phyloP scores from a whole-genome alignment of 2,888 invertebrate genomes.

The Agapetus fuscipes region DNA sequence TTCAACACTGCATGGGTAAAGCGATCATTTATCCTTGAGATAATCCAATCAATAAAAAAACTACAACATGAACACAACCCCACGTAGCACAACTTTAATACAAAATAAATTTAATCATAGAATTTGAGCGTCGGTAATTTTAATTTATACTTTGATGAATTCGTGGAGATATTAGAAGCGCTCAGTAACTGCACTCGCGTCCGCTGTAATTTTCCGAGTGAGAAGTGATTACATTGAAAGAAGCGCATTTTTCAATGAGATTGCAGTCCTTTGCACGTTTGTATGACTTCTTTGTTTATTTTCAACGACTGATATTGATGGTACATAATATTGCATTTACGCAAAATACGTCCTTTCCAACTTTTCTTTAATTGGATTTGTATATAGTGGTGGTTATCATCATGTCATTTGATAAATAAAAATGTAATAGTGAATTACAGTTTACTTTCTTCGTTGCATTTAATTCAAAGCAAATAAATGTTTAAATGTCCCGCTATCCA shows the following conservation, averaged over 20 bases:
- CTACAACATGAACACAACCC: constrained; percentile 1
- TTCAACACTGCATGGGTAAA: constrained; percentile 13
- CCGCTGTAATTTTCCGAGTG: too few relatives aligned
- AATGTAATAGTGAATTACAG: neutral
- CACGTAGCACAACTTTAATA: neutral
- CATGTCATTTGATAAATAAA: too few relatives aligned
- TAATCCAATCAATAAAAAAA: constrained; percentile 10
- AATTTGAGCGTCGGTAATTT: neutral
- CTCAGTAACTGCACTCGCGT: too few relatives aligned
- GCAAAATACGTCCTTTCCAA: too few relatives aligned
- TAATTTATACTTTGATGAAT: neutral
- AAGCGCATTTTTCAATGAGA: neutral
- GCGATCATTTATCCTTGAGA: neutral
- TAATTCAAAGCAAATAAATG: neutral
- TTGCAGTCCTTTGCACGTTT: constrained; percentile 14
- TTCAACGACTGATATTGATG: constrained; percentile 12
- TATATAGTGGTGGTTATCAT: too few relatives aligned
- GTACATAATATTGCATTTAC: too few relatives aligned
- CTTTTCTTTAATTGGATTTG: too few relatives aligned
- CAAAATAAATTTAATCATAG: neutral
- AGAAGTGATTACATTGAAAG: too few relatives aligned
- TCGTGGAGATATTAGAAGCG: too few relatives aligned
- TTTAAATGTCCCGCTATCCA: neutral
- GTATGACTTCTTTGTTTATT: constrained; percentile 19
- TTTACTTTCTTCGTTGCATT: too few relatives aligned